Percentiles rank a stretch among this genome's conserved stretches.
These are phyloP conservation scores for Synanceia verrucosa DNA, from an alignment of 2,797 vertebrate species.

Conservation along the genomic window DNA sequence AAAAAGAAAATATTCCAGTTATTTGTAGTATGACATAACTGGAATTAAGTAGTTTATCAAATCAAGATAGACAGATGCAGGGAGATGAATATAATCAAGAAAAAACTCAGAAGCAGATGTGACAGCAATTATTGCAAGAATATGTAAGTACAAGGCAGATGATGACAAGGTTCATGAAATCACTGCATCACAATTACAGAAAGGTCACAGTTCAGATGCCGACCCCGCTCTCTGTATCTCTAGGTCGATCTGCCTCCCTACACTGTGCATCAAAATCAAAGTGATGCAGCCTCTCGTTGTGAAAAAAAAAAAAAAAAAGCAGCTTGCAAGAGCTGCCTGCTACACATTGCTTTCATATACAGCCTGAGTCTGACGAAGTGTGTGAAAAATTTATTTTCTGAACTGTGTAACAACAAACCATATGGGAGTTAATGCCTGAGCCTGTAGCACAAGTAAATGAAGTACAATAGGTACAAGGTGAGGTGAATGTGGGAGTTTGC, in stretches of 20 bases:
- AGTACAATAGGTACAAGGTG: constrained; percentile 4
- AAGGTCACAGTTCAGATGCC: constrained; percentile 54
- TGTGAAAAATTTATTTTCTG: constrained; percentile 22
- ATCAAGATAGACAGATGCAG: constrained; percentile 19
- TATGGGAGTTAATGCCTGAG: constrained; percentile 9
- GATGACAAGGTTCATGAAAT: constrained; percentile 35
- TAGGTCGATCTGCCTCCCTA: not conserved
- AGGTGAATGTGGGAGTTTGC: not conserved
- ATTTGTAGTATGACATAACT: constrained; percentile 24
- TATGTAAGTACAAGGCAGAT: constrained; percentile 35
- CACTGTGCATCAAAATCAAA: constrained; percentile 1
- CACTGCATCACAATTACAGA: constrained; percentile 48
- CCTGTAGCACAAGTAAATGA: not conserved
- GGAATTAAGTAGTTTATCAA: constrained; percentile 43
- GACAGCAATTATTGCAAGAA: constrained; percentile 57
- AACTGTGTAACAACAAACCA: constrained; percentile 22
- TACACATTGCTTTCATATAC: constrained; percentile 11
- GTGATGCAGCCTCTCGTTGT: not conserved
- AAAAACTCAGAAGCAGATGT: constrained; percentile 33
- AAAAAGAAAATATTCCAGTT: constrained; percentile 1
- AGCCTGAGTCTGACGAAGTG: constrained; percentile 5
- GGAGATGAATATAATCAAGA: constrained; percentile 25
- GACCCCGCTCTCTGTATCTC: constrained; percentile 17
- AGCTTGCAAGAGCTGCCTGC: constrained; percentile 2
- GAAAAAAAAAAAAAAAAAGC: not conserved